Evolutionary conservation across 1,140 invertebrate species (phyloP).

Genomic region (Vanessa tameamea): DNA sequence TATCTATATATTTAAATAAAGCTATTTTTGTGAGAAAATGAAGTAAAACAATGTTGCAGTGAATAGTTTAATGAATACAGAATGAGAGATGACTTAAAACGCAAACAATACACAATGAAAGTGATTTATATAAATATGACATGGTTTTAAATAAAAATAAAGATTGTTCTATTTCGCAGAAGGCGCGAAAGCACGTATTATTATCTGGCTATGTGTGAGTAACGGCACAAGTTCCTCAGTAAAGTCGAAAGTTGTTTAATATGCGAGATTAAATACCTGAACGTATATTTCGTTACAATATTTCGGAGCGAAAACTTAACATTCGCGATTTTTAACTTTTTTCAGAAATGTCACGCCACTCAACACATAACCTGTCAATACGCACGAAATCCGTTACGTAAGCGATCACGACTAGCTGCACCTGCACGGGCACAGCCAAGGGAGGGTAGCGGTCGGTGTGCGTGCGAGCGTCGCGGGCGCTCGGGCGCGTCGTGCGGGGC

Average conservation of each 20-base stretch:
- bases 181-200: slow-evolving; percentile 40
- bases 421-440: slow-evolving; percentile 53
- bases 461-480: slow-evolving; percentile 41
- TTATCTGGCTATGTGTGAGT: slow-evolving; percentile 42
- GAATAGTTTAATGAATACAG: slow-evolving; percentile 36
- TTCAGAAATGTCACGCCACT: slow-evolving; percentile 41
- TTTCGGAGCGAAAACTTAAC: slow-evolving; percentile 20
- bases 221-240: slow-evolving; percentile 10
- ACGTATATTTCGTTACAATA: neutral
- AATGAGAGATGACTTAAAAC: slow-evolving; percentile 25
- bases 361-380: slow-evolving; percentile 61
- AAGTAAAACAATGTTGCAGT: slow-evolving; percentile 44
- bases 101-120: slow-evolving; percentile 31
- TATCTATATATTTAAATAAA: neutral
- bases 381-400: slow-evolving; percentile 60
- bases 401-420: slow-evolving; percentile 56
- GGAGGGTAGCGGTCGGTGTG: slow-evolving; percentile 47
- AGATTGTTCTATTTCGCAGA: slow-evolving; percentile 21
- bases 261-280: neutral
- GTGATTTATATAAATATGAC: slow-evolving; percentile 21
- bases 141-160: slow-evolving; percentile 12
- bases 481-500: slow-evolving; percentile 56
- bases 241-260: neutral
- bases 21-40: slow-evolving; percentile 21
- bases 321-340: slow-evolving; percentile 25